phyloP scores from a whole-genome alignment of 2,888 invertebrate genomes.

The Malthinus seriepunctatus region DNA sequence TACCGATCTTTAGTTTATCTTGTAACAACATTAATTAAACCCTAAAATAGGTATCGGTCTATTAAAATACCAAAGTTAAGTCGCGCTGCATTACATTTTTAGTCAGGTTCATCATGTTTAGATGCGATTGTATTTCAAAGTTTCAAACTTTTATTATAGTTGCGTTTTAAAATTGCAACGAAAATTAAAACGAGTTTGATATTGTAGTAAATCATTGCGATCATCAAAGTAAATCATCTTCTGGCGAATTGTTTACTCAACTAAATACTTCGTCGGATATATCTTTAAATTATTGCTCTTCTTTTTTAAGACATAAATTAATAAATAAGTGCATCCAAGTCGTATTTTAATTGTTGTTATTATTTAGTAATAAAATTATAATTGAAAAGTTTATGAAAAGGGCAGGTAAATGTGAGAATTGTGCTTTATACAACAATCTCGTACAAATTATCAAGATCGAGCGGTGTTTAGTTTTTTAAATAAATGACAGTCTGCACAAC shows the following conservation, averaged over 20 bases:
- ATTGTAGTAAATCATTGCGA: slow-evolving; percentile 24
- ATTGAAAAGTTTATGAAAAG: too few species aligned
- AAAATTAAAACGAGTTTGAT: background rate
- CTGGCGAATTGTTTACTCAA: slow-evolving; percentile 38
- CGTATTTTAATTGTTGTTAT: too few species aligned
- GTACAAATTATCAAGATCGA: too few species aligned
- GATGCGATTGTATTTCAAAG: slow-evolving; percentile 21
- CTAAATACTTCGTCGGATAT: slow-evolving; percentile 33
- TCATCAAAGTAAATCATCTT: slow-evolving; percentile 31
- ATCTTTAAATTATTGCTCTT: slow-evolving; percentile 31
- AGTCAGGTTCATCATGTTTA: slow-evolving; percentile 28
- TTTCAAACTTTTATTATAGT: too few species aligned
- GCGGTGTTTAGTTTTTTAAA: too few species aligned
- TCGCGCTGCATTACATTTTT: slow-evolving; percentile 35
- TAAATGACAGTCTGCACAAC: too few species aligned
- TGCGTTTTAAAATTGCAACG: slow-evolving; percentile 7
- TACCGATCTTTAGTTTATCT: slow-evolving; percentile 46
- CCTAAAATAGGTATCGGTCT: slow-evolving; percentile 49
- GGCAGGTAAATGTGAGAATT: too few species aligned
- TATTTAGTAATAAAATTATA: too few species aligned
- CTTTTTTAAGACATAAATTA: slow-evolving; percentile 4
- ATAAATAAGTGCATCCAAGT: background rate
- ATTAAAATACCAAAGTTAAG: slow-evolving; percentile 46
- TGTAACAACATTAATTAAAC: slow-evolving; percentile 50
- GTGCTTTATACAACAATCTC: too few species aligned